Base-by-base conservation (phyloP, 1,140 invertebrate genomes). In the Aradophagus sp. region DNA sequence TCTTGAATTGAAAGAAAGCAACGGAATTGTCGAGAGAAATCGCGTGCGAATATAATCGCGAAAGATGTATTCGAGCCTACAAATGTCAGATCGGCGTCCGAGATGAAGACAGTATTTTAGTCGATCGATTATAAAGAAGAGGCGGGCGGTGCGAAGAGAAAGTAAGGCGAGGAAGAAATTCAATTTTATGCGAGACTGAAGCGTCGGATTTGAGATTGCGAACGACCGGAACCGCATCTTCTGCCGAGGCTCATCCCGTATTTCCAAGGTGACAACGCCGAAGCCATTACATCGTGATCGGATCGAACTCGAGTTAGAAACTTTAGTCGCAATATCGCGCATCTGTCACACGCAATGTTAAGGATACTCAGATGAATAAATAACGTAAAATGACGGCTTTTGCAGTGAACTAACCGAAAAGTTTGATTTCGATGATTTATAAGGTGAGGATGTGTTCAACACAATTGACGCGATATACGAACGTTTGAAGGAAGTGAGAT, bases 211-310 rank as follows among this genome's bases (percentile, higher is more conserved):
- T 62, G 62, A 62, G 56, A 55, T 73, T 56, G 69, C 50, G 56
- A 73, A 67, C 62, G 56, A 67, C 55, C 50, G 50, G 61, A 59
- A 70, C 66, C 66, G 45, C 67, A 71, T 67, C 63, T 59, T 74
- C 55, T 48, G 58, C 52, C 29, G 59, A 50, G 67, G 48, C 74
- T 73, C 67, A 77, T 76, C 74, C 47, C 62, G 70, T 77, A 77
- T 73, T 74, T 80, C 73, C 61, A 62, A 77, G 55, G 66, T 73
- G 74, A 74, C 70, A 77, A 63, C 55, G 48, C 34, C 62, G 74
- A 75, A 77, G 70, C 66, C 73, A 72, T 74, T 75, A 76, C 73
- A 62, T 74, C 70, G 55, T 76, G 74, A 74, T 74, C 74, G 62
- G 75, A 76, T 79, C 74, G 74, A 62, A 74, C 73, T 75, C 48